Evolutionary conservation across 2,888 invertebrate genomes (phyloP).

Genomic region (Creontiades dilutus): DNA sequence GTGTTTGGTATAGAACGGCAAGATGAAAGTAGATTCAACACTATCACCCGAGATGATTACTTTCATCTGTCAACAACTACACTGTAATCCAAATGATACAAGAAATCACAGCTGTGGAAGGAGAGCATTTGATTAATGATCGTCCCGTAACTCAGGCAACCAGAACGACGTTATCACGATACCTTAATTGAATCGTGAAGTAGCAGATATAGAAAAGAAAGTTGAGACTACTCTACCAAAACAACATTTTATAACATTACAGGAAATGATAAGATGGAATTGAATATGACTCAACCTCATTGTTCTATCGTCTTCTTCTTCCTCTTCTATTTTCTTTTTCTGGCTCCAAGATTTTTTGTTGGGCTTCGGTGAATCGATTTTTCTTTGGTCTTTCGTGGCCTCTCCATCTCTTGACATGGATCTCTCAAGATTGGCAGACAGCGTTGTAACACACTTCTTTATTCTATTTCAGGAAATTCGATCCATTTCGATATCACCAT

Average conservation of each 20-base stretch:
- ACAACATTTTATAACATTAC: conserved; percentile 14
- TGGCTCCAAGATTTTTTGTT: too few relatives aligned
- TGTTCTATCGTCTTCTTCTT: too few relatives aligned
- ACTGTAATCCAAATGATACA: not conserved
- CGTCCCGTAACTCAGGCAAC: not conserved
- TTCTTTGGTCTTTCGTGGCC: too few relatives aligned
- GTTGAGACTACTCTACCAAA: conserved; percentile 22
- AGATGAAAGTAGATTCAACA: not conserved
- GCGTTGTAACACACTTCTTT: too few relatives aligned
- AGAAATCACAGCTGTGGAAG: not conserved
- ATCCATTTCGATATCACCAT: too few relatives aligned
- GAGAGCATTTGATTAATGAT: not conserved
- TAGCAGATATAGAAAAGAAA: not conserved
- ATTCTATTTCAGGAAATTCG: too few relatives aligned
- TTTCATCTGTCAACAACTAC: conserved; percentile 2
- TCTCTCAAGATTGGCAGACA: too few relatives aligned
- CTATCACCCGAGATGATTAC: not conserved
- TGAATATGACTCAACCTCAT: not conserved
- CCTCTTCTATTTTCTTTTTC: too few relatives aligned
- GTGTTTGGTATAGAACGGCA: not conserved
- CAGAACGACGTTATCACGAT: not conserved
- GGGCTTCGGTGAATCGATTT: too few relatives aligned
- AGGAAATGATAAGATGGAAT: not conserved
- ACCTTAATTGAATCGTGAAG: not conserved
- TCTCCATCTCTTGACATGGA: too few relatives aligned